These are phyloP conservation scores for Hymenopus coronatus DNA, from an alignment of 2,888 invertebrate genomes.

Conservation along the genomic window DNA sequence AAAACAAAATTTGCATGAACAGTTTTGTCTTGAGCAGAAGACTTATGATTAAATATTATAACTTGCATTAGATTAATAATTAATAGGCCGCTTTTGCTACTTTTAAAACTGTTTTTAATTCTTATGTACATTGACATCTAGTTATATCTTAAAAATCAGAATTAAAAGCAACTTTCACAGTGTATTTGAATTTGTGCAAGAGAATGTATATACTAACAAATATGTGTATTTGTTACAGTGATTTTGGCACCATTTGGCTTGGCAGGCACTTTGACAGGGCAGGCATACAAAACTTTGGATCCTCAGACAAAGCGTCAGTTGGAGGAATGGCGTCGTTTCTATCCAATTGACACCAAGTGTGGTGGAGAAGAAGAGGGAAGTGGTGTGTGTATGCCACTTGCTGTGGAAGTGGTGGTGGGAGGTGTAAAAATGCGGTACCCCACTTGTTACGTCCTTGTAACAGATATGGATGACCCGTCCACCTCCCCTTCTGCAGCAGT, in stretches of 20 bases:
- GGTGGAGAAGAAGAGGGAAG: slow-evolving; percentile 40
- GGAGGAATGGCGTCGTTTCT: slow-evolving; percentile 94
- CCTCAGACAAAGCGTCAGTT: slow-evolving; percentile 73
- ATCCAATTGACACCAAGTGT: slow-evolving; percentile 71
- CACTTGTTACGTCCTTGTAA: slow-evolving; percentile 87
- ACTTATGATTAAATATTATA: no score
- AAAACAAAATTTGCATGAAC: no score
- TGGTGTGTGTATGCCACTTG: slow-evolving; percentile 51
- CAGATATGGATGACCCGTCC: slow-evolving; percentile 73
- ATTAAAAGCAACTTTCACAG: no score
- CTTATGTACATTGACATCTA: no score
- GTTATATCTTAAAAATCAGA: no score
- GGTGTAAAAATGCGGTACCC: slow-evolving; percentile 96
- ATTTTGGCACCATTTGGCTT: slow-evolving; percentile 94
- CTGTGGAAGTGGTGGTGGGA: slow-evolving; percentile 70
- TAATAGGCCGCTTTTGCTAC: no score
- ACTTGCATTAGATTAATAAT: no score
- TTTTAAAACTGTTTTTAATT: no score
- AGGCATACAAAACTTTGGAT: slow-evolving; percentile 64
- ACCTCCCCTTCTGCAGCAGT: slow-evolving; percentile 13
- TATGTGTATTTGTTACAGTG: slow-evolving; percentile 55
- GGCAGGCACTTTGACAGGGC: slow-evolving; percentile 87
- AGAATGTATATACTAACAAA: no score
- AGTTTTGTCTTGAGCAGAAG: no score
- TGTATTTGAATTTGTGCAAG: no score